Evolutionary conservation across 2,888 invertebrate species (phyloP).

Genomic region (Drosophila quinaria): DNA sequence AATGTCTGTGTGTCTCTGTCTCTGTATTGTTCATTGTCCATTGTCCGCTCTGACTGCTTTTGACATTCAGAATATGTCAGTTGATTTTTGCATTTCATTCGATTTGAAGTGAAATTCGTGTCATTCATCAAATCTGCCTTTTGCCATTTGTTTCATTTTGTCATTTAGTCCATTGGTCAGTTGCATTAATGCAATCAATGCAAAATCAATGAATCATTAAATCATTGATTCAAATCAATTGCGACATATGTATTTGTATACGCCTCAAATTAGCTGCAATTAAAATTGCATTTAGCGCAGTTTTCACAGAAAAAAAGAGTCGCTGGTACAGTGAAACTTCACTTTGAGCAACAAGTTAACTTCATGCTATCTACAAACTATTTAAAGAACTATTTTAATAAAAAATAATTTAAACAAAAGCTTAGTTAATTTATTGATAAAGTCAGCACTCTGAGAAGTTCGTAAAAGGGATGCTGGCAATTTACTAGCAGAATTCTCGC

Average conservation of each 20-base stretch:
- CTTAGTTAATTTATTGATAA: not conserved
- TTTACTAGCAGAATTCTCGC: too few species aligned
- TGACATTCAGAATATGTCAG: not conserved
- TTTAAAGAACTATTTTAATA: not conserved
- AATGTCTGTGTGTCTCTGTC: not conserved
- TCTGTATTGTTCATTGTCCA: conserved; percentile 7
- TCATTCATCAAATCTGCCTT: not conserved
- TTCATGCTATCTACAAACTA: too few species aligned
- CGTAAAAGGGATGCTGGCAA: not conserved
- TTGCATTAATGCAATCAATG: conserved; percentile 28
- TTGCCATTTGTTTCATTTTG: not conserved
- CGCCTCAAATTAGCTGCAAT: conserved; percentile 5
- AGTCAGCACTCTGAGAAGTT: not conserved
- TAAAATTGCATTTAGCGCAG: conserved; percentile 6
- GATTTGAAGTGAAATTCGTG: conserved; percentile 13
- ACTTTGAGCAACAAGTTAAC: too few species aligned
- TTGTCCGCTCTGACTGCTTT: conserved; percentile 12
- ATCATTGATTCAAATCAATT: conserved; percentile 3
- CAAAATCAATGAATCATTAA: conserved; percentile 5
- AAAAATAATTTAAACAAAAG: not conserved
- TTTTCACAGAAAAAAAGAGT: not conserved
- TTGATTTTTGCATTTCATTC: conserved; percentile 21
- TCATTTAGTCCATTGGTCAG: conserved; percentile 8
- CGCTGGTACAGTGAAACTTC: not conserved
- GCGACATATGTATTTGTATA: not conserved